Percentiles rank a stretch among this genome's conserved stretches.
Evolutionary conservation across 2,113 vertebrate genomes (phyloP).

Genomic region (Piaya cayana): DNA sequence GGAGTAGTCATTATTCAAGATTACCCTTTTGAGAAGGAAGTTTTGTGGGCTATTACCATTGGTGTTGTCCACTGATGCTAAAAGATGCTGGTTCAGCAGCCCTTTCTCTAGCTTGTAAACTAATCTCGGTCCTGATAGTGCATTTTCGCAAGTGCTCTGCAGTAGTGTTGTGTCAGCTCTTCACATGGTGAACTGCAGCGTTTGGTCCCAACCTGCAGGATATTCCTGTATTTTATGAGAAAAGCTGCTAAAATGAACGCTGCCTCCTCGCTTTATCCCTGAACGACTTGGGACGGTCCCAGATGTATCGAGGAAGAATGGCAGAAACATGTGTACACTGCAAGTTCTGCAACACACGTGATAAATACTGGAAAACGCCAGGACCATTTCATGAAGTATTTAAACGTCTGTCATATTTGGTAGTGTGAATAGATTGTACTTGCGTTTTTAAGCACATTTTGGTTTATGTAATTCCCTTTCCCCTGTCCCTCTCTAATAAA

Average conservation of each 20-base stretch:
- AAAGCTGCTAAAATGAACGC: neutral
- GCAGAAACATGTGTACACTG: neutral
- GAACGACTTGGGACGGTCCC: neutral
- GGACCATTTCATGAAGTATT: neutral
- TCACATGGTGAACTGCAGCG: fast-evolving
- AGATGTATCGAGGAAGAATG: neutral
- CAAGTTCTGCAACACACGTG: neutral
- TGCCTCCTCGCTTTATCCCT: neutral
- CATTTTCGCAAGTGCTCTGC: neutral
- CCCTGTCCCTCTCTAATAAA: neutral
- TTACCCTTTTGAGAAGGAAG: neutral
- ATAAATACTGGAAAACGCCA: neutral
- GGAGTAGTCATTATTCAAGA: neutral
- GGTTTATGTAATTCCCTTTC: neutral
- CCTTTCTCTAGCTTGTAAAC: neutral
- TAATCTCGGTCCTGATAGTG: neutral
- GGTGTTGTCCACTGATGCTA: neutral
- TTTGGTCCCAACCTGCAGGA: neutral
- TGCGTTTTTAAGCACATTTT: neutral
- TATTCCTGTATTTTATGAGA: neutral
- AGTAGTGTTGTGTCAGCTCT: neutral
- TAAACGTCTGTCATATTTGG: neutral
- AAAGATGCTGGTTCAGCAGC: neutral
- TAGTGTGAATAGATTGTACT: neutral
- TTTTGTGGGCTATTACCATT: neutral